A percentile compares a stretch with the other conserved stretches of the same genome.
Evolutionary conservation across 1,140 invertebrate genomes (phyloP).

Genomic region (Heliconius hermathena): DNA sequence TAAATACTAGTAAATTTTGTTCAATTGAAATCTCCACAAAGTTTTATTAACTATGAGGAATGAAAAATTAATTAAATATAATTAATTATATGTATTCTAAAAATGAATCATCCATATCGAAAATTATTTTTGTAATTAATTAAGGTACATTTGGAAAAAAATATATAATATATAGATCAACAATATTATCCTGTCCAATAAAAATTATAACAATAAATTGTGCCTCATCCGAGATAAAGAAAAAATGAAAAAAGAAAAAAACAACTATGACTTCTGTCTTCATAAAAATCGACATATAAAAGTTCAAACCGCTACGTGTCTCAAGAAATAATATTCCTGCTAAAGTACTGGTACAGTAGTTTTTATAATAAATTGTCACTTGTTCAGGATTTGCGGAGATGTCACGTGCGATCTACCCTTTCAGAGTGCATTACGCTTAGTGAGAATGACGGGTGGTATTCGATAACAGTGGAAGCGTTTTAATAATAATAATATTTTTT

Average conservation of each 20-base stretch:
- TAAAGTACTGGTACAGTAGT: conserved; percentile 21
- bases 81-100: too few relatives aligned
- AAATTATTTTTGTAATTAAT: too few relatives aligned
- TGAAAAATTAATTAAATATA: too few relatives aligned
- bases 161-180: too few relatives aligned
- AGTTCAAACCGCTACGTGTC: conserved; percentile 13
- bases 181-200: too few relatives aligned
- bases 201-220: background rate
- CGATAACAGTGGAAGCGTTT: conserved; percentile 36
- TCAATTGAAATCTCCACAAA: too few relatives aligned
- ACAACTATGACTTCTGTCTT: background rate
- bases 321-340: conserved; percentile 22
- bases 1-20: too few relatives aligned
- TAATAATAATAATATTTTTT: background rate
- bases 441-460: conserved; percentile 19
- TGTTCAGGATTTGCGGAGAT: conserved; percentile 44
- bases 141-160: too few relatives aligned
- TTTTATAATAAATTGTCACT: conserved; percentile 45
- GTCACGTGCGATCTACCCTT: conserved; percentile 56
- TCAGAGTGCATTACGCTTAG: conserved; percentile 56
- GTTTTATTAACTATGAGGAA: too few relatives aligned
- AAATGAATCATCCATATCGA: too few relatives aligned
- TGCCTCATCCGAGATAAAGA: background rate
- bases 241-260: background rate
- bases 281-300: conserved; percentile 10